Evolutionary conservation across 2,888 invertebrate species (phyloP).

Genomic region (Thereva nobilitata): DNA sequence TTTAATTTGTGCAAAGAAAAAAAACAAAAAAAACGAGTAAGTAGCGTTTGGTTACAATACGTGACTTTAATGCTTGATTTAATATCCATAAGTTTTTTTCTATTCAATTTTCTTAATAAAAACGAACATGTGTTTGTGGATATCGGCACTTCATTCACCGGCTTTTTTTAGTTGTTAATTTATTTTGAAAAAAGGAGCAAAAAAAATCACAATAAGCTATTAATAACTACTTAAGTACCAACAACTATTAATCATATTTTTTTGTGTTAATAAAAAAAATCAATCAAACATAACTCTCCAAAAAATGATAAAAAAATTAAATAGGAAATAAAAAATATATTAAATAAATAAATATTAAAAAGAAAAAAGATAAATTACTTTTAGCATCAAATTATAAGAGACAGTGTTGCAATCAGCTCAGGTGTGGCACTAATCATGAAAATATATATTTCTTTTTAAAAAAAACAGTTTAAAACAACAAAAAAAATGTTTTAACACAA

Average conservation of each 20-base stretch:
- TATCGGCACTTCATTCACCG: too few species aligned
- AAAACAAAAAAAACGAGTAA: slow-evolving; percentile 21
- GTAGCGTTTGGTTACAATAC: slow-evolving; percentile 4
- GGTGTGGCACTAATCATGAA: too few species aligned
- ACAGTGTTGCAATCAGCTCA: too few species aligned
- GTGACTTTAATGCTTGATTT: slow-evolving; percentile 16
- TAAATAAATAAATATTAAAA: neutral
- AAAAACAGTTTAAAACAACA: too few species aligned
- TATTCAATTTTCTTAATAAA: too few species aligned
- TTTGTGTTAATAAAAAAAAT: neutral
- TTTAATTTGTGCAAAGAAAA: neutral
- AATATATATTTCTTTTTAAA: too few species aligned
- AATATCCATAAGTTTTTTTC: neutral
- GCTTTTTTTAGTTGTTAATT: neutral
- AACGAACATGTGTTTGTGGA: too few species aligned
- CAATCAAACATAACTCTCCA: slow-evolving; percentile 1
- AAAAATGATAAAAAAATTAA: slow-evolving; percentile 5
- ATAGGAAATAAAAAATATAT: neutral
- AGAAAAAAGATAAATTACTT: too few species aligned
- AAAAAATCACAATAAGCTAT: neutral
- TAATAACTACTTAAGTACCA: slow-evolving; percentile 18
- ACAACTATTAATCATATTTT: slow-evolving; percentile 14
- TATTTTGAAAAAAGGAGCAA: neutral
- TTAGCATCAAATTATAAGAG: too few species aligned
- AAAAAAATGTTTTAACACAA: too few species aligned